These are phyloP conservation scores for Chionis minor DNA, from an alignment of 2,113 vertebrate species.

Conservation along the genomic window DNA sequence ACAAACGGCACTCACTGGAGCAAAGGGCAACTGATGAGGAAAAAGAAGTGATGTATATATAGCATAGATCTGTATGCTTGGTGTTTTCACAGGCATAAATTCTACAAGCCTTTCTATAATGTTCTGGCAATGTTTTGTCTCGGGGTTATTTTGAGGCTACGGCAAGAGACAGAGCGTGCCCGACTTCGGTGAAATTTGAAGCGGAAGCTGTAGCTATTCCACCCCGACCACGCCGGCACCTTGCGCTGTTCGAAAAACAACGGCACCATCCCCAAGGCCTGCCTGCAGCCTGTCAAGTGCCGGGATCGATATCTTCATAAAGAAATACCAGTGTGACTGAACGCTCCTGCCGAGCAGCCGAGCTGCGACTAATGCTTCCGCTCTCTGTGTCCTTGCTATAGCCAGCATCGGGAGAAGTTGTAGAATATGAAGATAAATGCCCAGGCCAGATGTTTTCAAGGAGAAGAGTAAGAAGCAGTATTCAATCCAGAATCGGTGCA, in stretches of 20 bases:
- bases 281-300: not conserved
- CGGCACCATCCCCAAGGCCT: rapidly evolving
- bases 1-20: not conserved
- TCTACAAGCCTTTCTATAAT: not conserved
- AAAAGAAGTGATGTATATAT: not conserved
- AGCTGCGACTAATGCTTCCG: not conserved
- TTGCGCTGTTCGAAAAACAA: not conserved
- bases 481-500: rapidly evolving
- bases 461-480: not conserved
- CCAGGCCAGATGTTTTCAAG: not conserved
- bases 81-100: not conserved
- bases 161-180: not conserved
- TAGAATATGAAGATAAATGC: not conserved
- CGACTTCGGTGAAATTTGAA: not conserved
- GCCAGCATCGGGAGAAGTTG: not conserved
- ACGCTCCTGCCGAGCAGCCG: not conserved
- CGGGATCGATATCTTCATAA: not conserved
- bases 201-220: not conserved
- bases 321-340: not conserved
- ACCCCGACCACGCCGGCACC: rapidly evolving
- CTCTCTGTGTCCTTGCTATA: not conserved
- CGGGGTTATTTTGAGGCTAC: not conserved
- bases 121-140: not conserved
- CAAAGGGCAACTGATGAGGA: not conserved
- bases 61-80: not conserved